phyloP scores from a whole-genome alignment of 1,140 invertebrate species.

The Pseudoatta argentina region DNA sequence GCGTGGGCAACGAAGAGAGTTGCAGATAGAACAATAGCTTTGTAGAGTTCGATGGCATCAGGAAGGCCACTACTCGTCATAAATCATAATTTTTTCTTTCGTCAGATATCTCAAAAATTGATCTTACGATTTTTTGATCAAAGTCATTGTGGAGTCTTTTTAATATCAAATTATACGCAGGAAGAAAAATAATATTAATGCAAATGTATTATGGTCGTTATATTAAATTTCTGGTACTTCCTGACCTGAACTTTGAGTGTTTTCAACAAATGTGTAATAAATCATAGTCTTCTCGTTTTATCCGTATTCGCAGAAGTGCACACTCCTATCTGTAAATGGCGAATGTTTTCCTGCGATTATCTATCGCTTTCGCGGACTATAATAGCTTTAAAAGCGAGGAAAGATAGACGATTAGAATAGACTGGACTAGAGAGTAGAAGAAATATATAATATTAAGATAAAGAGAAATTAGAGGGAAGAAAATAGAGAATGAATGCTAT shows the following conservation, averaged over 20 bases:
- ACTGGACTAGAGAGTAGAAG: background rate
- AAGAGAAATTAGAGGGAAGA: background rate
- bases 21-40: conserved; percentile 6
- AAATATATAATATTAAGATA: conserved; percentile 11
- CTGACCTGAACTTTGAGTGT: background rate
- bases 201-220: background rate
- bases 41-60: background rate
- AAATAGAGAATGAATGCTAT: background rate
- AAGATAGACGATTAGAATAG: background rate
- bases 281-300: background rate
- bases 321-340: background rate
- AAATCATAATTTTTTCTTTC: background rate
- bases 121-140: background rate
- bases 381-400: background rate
- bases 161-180: background rate
- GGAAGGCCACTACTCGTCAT: too few species aligned
- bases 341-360: conserved; percentile 24
- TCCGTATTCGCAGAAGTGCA: background rate
- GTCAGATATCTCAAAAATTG: background rate
- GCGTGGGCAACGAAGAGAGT: conserved; percentile 32
- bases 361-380: background rate
- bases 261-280: background rate
- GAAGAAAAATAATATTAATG: background rate
- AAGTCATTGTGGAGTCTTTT: background rate
- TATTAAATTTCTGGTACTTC: background rate